Evolutionary conservation across 1,140 invertebrate species (phyloP), one percentile per base, ranked within the genome.

Genomic region (Sinonovacula constricta): DNA sequence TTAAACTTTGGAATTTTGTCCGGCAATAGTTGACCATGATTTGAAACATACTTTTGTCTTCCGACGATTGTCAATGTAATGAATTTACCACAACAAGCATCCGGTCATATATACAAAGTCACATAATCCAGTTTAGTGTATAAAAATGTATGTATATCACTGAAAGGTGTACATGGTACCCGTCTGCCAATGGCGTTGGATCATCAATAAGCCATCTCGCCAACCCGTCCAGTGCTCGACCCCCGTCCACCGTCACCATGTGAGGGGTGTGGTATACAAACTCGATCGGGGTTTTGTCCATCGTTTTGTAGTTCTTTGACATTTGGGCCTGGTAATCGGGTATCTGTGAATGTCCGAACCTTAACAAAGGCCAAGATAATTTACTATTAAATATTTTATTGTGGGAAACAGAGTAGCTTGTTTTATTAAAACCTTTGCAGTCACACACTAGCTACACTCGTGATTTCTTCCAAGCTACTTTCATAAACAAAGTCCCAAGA

Each of bases 341-440:
- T 18, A 82, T 72, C 51, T 79, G 75, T 4, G 80, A 82, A 34
- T 82, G 80, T 57, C 80, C 80, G 49, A 82, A 82, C 39, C 81
- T 76, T 51, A 39, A 60, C 3, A 24, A 33, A 57, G 54, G n/a
- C n/a, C n/a, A n/a, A 56, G 18, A 18, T 12, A 60, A 26, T 60
- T 26, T 30, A n/a, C 5, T 30, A 31, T 3, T 60, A 28, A 65
- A 36, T 2, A 18, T 45, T 45, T 45, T n/a, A n/a, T n/a, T n/a
- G n/a, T n/a, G n/a, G n/a, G n/a, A n/a, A n/a, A n/a, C n/a, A n/a
- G n/a, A n/a, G n/a, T n/a, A n/a, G n/a, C n/a, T 18, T 45, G 39
- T 45, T 18, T 45, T 10, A 45, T 45, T 45, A 18, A 10, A 10
- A 10, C 18, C 39, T 45, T 45, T 7, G 39, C 7, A 10, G 7